Base-by-base conservation (phyloP, 2,888 invertebrate species). In the Hypena proboscidalis region DNA sequence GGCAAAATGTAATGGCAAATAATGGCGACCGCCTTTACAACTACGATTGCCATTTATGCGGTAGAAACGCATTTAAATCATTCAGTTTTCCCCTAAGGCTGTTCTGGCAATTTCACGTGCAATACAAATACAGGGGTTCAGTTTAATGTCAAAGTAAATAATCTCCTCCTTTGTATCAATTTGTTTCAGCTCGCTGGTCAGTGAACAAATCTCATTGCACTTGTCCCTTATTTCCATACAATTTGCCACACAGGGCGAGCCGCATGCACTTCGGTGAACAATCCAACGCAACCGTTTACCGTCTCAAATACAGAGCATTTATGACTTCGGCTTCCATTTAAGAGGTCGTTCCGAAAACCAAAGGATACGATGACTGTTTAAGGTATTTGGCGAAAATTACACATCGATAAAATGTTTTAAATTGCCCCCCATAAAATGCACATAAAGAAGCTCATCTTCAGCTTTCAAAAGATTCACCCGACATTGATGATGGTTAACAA, bases 231-330 rank as follows among this genome's bases (percentile, higher is more conserved):
- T 85, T 85, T 82, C 77, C 86, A 85, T 86, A 85, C 84, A 84
- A 85, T 85, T 84, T 80, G 75, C 83, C 83, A 80, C 86, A 85
- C 85, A 86, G 78, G 76, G 58, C 33, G 82, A 46, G 42, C 61
- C 73, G 73, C 77, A 75, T 71, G 80, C 71, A 39, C 55, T 67
- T 75, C 72, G 58, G 64, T 46, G 72, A 75, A 77, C 60, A 52
- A 55, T 64, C 58, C 44, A 61, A 65, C 62, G 61, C 58, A 55
- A 44, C 39, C 39, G 35, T 46, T 48, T 47, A 58, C 47, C 26
- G 20, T 22, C 37, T 39, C 22, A 63, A 51, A 40, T 41, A n/a
- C 29, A 30, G 11, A 23, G 22, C 13, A 17, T 51, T 47, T 35
- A 63, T 15, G 22, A 31, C 19, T 10, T 8, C 22, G 33, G 25